phyloP scores from a whole-genome alignment of 2,797 vertebrate genomes.

The Dendrocincla fuliginosa region DNA sequence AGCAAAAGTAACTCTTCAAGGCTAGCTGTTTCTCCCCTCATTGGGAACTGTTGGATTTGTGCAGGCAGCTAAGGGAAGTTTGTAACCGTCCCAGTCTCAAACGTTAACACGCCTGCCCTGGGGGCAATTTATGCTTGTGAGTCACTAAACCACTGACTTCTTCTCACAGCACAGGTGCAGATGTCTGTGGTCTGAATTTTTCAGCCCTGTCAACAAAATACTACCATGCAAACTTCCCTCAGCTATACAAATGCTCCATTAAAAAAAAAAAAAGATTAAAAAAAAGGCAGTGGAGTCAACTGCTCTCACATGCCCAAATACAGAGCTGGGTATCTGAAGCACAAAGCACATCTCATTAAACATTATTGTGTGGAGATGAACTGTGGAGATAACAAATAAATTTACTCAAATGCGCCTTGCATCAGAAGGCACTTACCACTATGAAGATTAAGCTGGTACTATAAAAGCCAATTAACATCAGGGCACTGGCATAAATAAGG shows the following conservation, averaged over 20 bases:
- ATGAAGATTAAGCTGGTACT: constrained; percentile 40
- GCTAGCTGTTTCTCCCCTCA: not conserved
- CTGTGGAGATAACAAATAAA: constrained; percentile 2
- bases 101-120: not conserved
- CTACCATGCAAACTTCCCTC: not conserved
- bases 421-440: constrained; percentile 70
- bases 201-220: not conserved
- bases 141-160: not conserved
- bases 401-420: constrained; percentile 30
- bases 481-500: constrained; percentile 18
- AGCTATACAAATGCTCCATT: not conserved
- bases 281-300: not conserved
- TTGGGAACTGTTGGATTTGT: not conserved
- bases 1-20: not conserved
- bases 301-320: not conserved
- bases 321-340: not conserved
- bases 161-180: not conserved
- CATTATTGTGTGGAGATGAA: not conserved
- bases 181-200: not conserved
- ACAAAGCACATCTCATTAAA: not conserved
- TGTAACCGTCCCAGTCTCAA: not conserved
- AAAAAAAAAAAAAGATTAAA: not conserved
- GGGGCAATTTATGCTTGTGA: not conserved
- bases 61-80: not conserved
- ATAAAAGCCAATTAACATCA: constrained; percentile 60